Conservation (phyloP, 2,113 vertebrate genomes). For the Oryzias curvinotus region DNA sequence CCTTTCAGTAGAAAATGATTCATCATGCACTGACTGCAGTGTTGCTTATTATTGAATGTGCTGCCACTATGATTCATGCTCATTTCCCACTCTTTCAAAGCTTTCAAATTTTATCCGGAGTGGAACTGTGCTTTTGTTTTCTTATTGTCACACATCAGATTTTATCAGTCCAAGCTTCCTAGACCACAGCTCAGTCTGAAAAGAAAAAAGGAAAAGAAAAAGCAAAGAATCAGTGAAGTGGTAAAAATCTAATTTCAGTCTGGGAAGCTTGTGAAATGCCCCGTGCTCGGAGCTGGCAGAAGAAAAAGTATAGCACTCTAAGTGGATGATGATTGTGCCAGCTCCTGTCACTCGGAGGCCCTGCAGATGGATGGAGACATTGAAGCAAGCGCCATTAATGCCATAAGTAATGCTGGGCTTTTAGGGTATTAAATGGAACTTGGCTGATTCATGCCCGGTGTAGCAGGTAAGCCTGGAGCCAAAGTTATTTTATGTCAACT, state of each 20-base stretch:
- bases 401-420: conserved; percentile 54
- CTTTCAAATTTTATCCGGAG: conserved; percentile 27
- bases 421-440: conserved; percentile 45
- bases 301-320: conserved; percentile 51
- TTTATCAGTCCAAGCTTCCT: conserved; percentile 29
- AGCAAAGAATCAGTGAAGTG: conserved; percentile 54
- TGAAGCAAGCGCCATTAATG: conserved; percentile 46
- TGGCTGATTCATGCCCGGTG: conserved; percentile 38
- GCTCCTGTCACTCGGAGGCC: conserved; percentile 54
- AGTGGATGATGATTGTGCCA: conserved; percentile 51
- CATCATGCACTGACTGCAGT: conserved; percentile 11
- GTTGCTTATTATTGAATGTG: conserved; percentile 54
- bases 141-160: conserved; percentile 50
- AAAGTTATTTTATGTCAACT: conserved; percentile 60
- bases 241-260: conserved; percentile 62
- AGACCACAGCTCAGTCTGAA: conserved; percentile 3
- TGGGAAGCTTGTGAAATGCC: conserved; percentile 42
- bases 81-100: conserved; percentile 41
- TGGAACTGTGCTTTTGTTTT: conserved; percentile 42
- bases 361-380: conserved; percentile 57
- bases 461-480: conserved; percentile 58
- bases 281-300: conserved; percentile 48
- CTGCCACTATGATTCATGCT: conserved; percentile 40
- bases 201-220: conserved; percentile 19
- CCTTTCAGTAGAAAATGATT: conserved; percentile 42